phyloP scores from a whole-genome alignment of 2,113 vertebrate species.

The Hystrix cristata region DNA sequence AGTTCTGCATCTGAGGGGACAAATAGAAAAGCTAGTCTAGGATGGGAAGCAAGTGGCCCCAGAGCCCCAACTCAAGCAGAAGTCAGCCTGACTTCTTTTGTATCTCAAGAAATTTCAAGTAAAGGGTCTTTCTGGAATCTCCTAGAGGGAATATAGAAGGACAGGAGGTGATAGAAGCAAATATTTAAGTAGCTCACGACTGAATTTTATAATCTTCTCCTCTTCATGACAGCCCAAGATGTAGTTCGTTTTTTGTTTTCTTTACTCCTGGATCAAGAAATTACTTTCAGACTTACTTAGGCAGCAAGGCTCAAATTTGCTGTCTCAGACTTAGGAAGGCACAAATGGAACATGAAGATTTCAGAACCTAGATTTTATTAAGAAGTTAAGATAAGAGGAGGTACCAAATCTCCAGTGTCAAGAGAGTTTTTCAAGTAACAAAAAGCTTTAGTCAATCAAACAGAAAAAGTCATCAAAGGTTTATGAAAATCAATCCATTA shows the following conservation, averaged over 20 bases:
- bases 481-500: background rate
- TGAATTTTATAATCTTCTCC: background rate
- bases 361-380: conserved; percentile 24
- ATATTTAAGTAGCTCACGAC: background rate
- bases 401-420: background rate
- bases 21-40: background rate
- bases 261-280: conserved; percentile 17
- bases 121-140: background rate
- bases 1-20: background rate
- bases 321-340: background rate
- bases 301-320: background rate
- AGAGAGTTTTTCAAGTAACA: conserved; percentile 18
- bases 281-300: background rate
- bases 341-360: background rate
- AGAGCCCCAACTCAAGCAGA: background rate
- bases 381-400: background rate
- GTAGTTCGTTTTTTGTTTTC: background rate
- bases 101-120: background rate
- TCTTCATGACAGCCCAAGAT: background rate
- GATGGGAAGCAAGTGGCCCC: background rate
- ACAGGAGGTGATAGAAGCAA: background rate
- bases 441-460: background rate
- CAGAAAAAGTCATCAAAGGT: background rate
- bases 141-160: background rate
- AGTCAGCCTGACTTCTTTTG: background rate